phyloP scores from a whole-genome alignment of 2,797 vertebrate genomes.

The Acrossocheilus fasciatus region DNA sequence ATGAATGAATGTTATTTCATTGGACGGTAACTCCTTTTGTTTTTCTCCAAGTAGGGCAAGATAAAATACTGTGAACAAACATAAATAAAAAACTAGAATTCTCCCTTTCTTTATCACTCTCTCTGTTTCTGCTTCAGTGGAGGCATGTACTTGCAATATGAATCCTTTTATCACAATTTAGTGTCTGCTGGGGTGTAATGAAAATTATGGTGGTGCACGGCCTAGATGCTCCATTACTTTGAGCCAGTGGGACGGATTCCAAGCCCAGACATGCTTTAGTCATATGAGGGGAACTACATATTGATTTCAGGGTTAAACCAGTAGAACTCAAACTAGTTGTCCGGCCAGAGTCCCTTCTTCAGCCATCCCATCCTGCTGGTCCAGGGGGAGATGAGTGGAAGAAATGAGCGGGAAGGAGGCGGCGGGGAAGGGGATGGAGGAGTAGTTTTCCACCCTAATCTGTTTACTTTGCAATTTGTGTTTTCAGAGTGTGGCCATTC shows the following conservation, averaged over 20 bases:
- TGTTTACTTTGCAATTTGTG: constrained; percentile 86
- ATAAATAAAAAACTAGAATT: constrained; percentile 64
- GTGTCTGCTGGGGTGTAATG: constrained; percentile 67
- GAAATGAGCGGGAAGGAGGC: constrained; percentile 55
- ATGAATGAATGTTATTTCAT: constrained; percentile 25
- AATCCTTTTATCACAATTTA: constrained; percentile 79
- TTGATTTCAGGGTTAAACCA: constrained; percentile 74
- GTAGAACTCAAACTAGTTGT: constrained; percentile 64
- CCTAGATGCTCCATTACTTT: constrained; percentile 73
- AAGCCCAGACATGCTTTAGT: constrained; percentile 73
- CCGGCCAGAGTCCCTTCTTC: constrained; percentile 43
- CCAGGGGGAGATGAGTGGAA: constrained; percentile 3
- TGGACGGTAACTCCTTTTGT: constrained; percentile 58
- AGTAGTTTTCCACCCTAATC: constrained; percentile 82
- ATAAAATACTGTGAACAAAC: constrained; percentile 61
- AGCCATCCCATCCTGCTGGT: constrained; percentile 15
- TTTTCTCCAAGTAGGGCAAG: constrained; percentile 52
- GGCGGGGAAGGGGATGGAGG: constrained; percentile 66
- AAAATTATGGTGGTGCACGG: constrained; percentile 75
- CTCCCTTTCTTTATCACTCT: constrained; percentile 39
- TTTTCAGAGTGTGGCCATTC: constrained; percentile 81
- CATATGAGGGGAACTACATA: constrained; percentile 75
- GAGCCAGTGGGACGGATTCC: constrained; percentile 66
- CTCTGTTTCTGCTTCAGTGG: constrained; percentile 38
- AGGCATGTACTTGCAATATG: constrained; percentile 67